Conservation (phyloP, 23 tunicate species). For the Ciona savignyi region DNA sequence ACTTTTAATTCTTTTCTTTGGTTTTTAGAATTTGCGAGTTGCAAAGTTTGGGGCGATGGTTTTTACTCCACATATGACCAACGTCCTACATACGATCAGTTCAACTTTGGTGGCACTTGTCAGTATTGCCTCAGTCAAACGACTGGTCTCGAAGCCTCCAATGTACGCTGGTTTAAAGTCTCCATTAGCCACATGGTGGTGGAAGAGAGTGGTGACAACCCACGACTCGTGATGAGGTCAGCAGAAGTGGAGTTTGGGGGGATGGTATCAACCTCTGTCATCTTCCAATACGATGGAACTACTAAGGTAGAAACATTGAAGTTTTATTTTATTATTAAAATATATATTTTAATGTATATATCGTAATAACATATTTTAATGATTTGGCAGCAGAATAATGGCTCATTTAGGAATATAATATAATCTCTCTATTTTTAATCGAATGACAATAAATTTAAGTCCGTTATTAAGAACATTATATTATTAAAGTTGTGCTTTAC, state of each 20-base stretch:
- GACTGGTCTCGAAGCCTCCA: not conserved
- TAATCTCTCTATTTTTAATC: no score
- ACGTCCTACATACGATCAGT: slow-evolving; percentile 5
- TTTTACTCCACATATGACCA: slow-evolving; percentile 26
- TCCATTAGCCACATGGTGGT: slow-evolving; percentile 11
- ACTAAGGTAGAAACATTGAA: slow-evolving; percentile 20
- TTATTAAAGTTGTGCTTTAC: no score
- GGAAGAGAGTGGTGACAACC: slow-evolving; percentile 1
- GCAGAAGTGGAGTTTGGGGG: slow-evolving; percentile 43
- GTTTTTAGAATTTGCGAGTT: slow-evolving; percentile 5
- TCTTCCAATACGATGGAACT: slow-evolving; percentile 23
- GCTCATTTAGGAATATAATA: no score
- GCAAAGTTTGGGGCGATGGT: slow-evolving; percentile 32
- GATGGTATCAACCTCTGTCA: slow-evolving; percentile 7
- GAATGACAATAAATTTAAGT: no score
- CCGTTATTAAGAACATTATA: no score
- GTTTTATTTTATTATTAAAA: no score
- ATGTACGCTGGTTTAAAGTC: slow-evolving; percentile 25
- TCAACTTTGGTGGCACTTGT: slow-evolving; percentile 27
- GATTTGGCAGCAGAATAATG: no score
- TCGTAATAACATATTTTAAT: no score
- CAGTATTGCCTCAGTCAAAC: slow-evolving; percentile 26
- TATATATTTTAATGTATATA: no score
- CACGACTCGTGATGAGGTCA: slow-evolving; percentile 20
- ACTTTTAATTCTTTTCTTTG: no score